Percentiles rank a stretch among this genome's conserved stretches.
These are phyloP conservation scores for Dicyrtoma fusca DNA, from an alignment of 2,888 invertebrate genomes.

Conservation along the genomic window DNA sequence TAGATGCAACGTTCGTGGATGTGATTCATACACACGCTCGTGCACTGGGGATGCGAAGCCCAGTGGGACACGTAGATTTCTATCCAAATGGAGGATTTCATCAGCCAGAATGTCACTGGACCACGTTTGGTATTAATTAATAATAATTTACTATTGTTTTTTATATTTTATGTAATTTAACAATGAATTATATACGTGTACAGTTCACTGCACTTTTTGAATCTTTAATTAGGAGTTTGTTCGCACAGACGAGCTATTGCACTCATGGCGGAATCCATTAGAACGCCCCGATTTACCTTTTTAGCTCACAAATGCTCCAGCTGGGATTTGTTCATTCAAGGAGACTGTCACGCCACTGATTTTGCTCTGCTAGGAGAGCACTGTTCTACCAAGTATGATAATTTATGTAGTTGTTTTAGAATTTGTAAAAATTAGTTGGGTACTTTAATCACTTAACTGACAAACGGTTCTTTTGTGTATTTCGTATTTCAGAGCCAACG, in stretches of 20 bases:
- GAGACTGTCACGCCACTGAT: neutral
- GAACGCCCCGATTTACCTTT: neutral
- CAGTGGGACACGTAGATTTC: neutral
- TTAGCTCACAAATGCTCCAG: neutral
- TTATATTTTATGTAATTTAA: no score
- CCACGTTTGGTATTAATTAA: neutral
- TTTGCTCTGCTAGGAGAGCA: neutral
- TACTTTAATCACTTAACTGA: no score
- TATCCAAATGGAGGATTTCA: constrained; percentile 3
- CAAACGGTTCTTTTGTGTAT: no score
- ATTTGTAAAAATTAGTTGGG: no score
- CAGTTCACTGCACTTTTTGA: no score
- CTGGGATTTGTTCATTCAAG: neutral
- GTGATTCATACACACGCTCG: neutral
- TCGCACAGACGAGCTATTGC: neutral
- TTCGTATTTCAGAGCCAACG: no score
- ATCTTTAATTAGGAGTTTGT: neutral
- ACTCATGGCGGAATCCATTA: neutral
- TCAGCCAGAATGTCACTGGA: neutral
- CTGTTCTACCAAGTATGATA: neutral
- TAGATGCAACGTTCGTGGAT: constrained; percentile 16
- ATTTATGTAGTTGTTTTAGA: no score
- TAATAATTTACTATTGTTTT: no score
- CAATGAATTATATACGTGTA: no score
- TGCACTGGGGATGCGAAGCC: neutral